phyloP scores from a whole-genome alignment of 2,797 vertebrate species.

The Antrozous pallidus region DNA sequence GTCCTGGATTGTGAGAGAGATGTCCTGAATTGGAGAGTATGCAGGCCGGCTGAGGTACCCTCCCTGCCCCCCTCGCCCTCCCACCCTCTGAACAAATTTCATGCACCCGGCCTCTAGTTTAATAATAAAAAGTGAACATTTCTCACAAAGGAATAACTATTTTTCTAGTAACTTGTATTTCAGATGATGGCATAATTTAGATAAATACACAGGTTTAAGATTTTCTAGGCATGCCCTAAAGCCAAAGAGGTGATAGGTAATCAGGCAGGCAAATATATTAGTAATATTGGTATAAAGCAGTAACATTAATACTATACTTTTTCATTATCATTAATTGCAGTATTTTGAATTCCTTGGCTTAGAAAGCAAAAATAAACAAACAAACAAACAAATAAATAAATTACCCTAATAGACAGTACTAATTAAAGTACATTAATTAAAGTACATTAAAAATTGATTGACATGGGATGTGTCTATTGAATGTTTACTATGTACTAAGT shows the following conservation, averaged over 20 bases:
- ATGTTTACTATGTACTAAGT: background rate
- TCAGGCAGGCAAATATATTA: background rate
- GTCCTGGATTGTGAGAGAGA: no score
- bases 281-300: background rate
- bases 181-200: conserved; percentile 18
- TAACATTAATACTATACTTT: background rate
- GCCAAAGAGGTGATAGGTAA: background rate
- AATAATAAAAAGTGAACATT: conserved; percentile 30
- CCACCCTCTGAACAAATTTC: no score
- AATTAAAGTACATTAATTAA: background rate
- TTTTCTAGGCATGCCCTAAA: background rate
- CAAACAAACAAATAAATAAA: background rate
- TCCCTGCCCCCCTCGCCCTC: no score
- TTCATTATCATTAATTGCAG: conserved; percentile 5
- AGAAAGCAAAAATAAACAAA: no score
- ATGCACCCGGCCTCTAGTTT: background rate
- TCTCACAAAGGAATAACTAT: background rate
- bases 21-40: no score
- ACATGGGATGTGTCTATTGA: background rate
- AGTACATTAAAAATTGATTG: background rate
- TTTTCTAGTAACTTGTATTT: conserved; percentile 42
- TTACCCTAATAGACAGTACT: conserved; percentile 36
- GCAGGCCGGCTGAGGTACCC: no score
- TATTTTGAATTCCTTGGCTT: background rate
- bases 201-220: background rate